Base-by-base conservation (phyloP, 2,888 invertebrate genomes). In the Unio pictorum region DNA sequence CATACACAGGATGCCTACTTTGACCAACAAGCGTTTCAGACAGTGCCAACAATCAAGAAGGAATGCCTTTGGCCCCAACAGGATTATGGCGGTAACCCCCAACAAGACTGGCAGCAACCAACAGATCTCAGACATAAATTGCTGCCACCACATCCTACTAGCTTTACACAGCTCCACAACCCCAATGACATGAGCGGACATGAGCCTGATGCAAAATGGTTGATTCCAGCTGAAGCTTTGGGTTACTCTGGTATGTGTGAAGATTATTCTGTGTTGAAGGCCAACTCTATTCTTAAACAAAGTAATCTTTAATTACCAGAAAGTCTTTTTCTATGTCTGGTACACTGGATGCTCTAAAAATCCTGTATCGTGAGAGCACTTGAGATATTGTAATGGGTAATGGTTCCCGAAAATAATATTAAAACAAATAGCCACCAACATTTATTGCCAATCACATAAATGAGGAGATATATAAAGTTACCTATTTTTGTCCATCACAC, bases 11-110 rank as follows among this genome's bases (percentile, higher is more conserved):
- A 80, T 61, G 78, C 73, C 66, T 86, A 73, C 74, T 82, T 81
- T 63, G 81, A 84, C 65, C 81, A 84, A 45, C 77, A 73, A 45
- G 93, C 94, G 75, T 95, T 94, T 89, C 95, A 95, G 89, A 93
- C 94, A 71, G 95, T 95, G 82, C 94, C 94, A 62, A 93, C 92
- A 72, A 83, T 81, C 45, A 86, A 84, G 28, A 71, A 81, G 17
- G 85, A 86, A 70, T 71, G 79, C 62, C 81, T 82, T 3, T 83
- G 84, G 84, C 79, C 84, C 20, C 75, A 80, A 34, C 81, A 81
- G 58, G 81, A 83, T 11, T 81, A 80, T 55, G 81, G 80, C 55
- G 73, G 78, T 93, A 93, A 85, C 56, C 83, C 82, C 56, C 90
- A 92, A 74, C 91, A 90, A 69, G 90, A 92, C 79, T 92, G 76